Conservation (phyloP, 2,113 vertebrate species). For the Solea senegalensis region DNA sequence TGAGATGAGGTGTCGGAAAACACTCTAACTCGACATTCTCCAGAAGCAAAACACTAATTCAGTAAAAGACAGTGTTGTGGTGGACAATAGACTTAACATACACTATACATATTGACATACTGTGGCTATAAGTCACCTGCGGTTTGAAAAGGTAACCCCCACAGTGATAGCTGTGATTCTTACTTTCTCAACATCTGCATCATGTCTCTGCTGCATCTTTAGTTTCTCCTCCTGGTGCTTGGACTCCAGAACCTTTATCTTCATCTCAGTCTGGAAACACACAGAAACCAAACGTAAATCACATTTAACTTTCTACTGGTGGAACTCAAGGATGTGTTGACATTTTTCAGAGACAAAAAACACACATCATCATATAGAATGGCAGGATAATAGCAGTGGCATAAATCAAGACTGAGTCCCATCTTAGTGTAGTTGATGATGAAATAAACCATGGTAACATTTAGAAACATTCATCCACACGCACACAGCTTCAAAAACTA, state of each 20-base stretch:
- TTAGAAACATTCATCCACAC: slow-evolving; percentile 37
- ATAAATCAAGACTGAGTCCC: slow-evolving; percentile 17
- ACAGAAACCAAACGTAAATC: slow-evolving; percentile 8
- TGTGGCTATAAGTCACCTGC: too few species aligned
- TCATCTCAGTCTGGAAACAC: slow-evolving; percentile 85
- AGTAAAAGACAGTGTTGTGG: too few species aligned
- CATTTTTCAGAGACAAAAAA: neutral
- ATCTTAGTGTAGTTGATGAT: slow-evolving; percentile 36
- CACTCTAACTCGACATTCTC: too few species aligned
- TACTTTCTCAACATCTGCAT: slow-evolving; percentile 93
- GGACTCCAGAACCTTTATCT: slow-evolving; percentile 88
- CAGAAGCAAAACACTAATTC: too few species aligned
- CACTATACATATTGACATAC: too few species aligned
- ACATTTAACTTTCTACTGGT: too few species aligned
- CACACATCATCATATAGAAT: neutral
- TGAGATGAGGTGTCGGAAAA: too few species aligned
- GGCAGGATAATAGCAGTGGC: slow-evolving; percentile 22
- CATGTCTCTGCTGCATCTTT: slow-evolving; percentile 91
- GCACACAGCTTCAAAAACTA: slow-evolving; percentile 34
- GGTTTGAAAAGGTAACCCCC: neutral
- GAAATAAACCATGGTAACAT: slow-evolving; percentile 56
- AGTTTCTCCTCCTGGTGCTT: slow-evolving; percentile 94
- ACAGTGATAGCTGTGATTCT: too few species aligned
- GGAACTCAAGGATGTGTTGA: too few species aligned
- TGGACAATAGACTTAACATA: too few species aligned